Evolutionary conservation across 2,113 vertebrate species (phyloP), one percentile per base, ranked within the genome.

Genomic region (Thunnus maccoyii): DNA sequence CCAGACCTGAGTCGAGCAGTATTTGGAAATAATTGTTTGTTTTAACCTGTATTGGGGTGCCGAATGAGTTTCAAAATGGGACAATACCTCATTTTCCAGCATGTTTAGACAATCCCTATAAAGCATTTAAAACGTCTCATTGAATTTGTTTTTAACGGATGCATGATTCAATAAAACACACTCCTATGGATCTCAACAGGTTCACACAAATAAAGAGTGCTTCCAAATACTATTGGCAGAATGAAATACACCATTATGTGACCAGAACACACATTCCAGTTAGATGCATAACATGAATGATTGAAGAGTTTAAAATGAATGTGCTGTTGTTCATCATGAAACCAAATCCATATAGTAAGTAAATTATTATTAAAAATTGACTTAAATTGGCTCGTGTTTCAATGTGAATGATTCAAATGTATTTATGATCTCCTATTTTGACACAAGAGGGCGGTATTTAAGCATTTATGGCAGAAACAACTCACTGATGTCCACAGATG

Each of bases 291-390:
- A 61, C 47, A 52, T 63, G 70, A 72, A 36, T 69, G 36, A 77
- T 14, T 16, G 65, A 70, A 57, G 16, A n/a, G 18, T 56, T 50
- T 27, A 18, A 61, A 72, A 78, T 25, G 18, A 78, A 44, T 51
- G 17, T 61, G 18, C 36, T 65, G 22, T 55, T 73, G 57, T 57
- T 61, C 12, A 22, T 74, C 16, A 58, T 80, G 52, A 77, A 72
- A 76, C n/a, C 13, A 14, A 46, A 65, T 67, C 50, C 56, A 63
- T 17, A 65, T 46, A 66, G 27, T 58, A 20, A 75, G 72, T 84
- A 89, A 90, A 78, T 89, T 86, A 86, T 90, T 78, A 16, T 80
- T 85, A 85, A 86, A 88, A 68, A 66, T 9, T 18, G 65, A 12
- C 36, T 63, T 41, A 8, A 41, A 41, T 41, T 9, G 36, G 9